phyloP scores from a whole-genome alignment of 1,140 invertebrate genomes.

The Grapholita molesta region DNA sequence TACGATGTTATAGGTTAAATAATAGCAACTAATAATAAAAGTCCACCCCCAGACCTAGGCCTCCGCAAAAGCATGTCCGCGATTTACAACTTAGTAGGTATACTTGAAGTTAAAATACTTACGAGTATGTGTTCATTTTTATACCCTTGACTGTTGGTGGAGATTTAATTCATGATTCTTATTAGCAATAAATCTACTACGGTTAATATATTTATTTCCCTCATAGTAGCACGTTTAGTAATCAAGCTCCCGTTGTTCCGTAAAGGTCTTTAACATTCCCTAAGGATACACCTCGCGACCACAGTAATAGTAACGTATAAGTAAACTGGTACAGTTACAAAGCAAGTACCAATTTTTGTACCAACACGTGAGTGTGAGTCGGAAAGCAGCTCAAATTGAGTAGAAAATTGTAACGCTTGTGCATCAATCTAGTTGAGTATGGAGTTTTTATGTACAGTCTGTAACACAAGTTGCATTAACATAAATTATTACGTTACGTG shows the following conservation, averaged over 20 bases:
- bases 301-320: slow-evolving; percentile 1
- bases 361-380: slow-evolving; percentile 47
- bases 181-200: too few species aligned
- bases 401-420: slow-evolving; percentile 55
- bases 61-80: too few species aligned
- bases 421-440: slow-evolving; percentile 21
- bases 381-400: slow-evolving; percentile 55
- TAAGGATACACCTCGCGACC: background rate
- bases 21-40: too few species aligned
- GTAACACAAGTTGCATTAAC: background rate
- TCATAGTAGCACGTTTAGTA: background rate
- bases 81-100: too few species aligned
- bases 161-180: too few species aligned
- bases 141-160: too few species aligned
- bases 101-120: too few species aligned
- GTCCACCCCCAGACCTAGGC: too few species aligned
- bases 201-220: too few species aligned
- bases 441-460: background rate
- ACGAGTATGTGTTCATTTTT: too few species aligned
- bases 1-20: too few species aligned
- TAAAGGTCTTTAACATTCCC: slow-evolving; percentile 9
- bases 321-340: slow-evolving; percentile 42
- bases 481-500: background rate
- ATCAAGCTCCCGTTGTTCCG: background rate
- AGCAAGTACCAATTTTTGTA: slow-evolving; percentile 30